Percentiles rank a stretch among this genome's conserved stretches.
phyloP scores from a whole-genome alignment of 2,113 vertebrate species.

The Macquaria ambigua region DNA sequence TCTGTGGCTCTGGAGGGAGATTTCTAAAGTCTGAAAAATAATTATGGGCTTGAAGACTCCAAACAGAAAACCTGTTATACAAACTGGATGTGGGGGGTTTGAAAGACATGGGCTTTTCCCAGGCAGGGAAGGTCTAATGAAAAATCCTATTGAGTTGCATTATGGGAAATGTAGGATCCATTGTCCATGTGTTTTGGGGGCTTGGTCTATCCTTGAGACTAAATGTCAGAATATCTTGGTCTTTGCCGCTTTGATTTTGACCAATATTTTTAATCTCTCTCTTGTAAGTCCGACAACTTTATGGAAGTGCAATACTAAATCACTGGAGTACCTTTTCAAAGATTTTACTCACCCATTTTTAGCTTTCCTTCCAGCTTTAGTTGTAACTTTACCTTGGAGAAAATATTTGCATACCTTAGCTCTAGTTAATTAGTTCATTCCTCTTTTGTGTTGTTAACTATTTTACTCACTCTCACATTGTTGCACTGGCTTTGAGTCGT shows the following conservation, averaged over 20 bases:
- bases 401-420: no score
- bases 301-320: no score
- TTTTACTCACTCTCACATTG: background rate
- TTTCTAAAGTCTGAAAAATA: no score
- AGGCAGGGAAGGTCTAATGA: background rate
- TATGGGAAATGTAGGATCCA: background rate
- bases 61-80: background rate
- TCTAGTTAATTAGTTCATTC: no score
- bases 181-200: background rate
- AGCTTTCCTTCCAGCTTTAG: no score
- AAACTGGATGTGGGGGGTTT: background rate
- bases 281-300: no score
- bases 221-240: background rate
- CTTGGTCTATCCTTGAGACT: background rate
- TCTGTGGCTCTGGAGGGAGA: background rate
- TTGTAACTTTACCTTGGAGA: no score
- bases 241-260: no score
- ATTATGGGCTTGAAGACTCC: no score
- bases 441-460: background rate
- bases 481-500: background rate
- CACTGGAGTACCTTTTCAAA: no score
- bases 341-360: no score
- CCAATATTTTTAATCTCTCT: no score
- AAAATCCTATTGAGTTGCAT: background rate
- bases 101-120: background rate